Evolutionary conservation across 2,888 invertebrate genomes (phyloP).

Genomic region (Tiphia femorata): DNA sequence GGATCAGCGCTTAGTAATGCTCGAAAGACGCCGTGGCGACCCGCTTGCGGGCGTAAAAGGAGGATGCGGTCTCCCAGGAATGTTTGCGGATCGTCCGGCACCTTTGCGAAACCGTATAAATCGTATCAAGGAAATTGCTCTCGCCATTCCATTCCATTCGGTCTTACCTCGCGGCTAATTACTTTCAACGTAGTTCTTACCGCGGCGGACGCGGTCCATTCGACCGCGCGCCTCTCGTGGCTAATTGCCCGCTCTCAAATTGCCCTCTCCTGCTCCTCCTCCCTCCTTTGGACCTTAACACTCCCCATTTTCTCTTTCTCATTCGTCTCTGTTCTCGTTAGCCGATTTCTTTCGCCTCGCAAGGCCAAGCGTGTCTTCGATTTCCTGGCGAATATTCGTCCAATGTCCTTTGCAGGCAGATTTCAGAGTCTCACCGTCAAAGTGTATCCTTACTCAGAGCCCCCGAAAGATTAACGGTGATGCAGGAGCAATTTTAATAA

Average conservation of each 20-base stretch:
- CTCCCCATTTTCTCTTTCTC: no score
- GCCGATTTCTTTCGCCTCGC: no score
- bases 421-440: no score
- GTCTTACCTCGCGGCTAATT: conserved; percentile 31
- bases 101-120: conserved; percentile 16
- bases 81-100: conserved; percentile 9
- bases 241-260: conserved; percentile 37
- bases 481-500: no score
- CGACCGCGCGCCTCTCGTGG: conserved; percentile 24
- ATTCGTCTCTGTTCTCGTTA: no score
- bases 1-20: conserved; percentile 12
- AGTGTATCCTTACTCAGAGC: no score
- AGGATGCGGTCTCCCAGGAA: conserved; percentile 1
- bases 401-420: no score
- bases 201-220: conserved; percentile 24
- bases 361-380: no score
- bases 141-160: conserved; percentile 2
- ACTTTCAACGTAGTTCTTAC: conserved; percentile 30
- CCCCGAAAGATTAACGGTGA: no score
- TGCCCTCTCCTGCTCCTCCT: conserved; percentile 24
- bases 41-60: neutral
- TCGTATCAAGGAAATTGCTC: conserved; percentile 27
- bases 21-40: conserved; percentile 10
- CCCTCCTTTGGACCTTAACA: no score
- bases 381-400: no score